Base-by-base conservation (phyloP, 2,797 vertebrate genomes). In the Pyrocephalus nanus region DNA sequence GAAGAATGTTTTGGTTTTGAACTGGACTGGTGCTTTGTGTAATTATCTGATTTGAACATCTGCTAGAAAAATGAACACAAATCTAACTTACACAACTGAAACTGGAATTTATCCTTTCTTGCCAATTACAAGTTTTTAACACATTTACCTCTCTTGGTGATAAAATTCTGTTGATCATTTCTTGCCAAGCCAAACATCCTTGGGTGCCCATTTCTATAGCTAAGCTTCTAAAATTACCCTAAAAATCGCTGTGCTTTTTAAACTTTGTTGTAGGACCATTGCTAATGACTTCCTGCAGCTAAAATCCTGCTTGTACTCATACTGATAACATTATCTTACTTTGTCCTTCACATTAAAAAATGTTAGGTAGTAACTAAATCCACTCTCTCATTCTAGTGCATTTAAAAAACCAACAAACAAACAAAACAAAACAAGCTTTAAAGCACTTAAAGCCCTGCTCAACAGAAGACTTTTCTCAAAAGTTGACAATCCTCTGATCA, bases 181-280 rank as follows among this genome's bases (percentile, higher is more conserved):
- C 86, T 90, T 88, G 95, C 90, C 93, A 96, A 96, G 36, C 23
- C 64, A 96, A 96, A 93, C 45, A 94, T 72, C 58, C 36, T 86
- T 15, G 4, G 51, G 45, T 90, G 92, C 86, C 73, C 91, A 88
- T 82, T 93, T 96, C 57, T 88, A 50, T 91, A 96, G 96, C 96
- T 96, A 96, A 74, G 70, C n/a, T 91, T 92, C 94, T 92, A 94
- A 93, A 96, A 96, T 88, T 90, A 97, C 80, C 70, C 90, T 92
- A 75, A 91, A 95, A 94, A 86, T 25, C 12, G 3, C 77, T 90
- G 58, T 62, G 57, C 36, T 89, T 94, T 89, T 86, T 80, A 86
- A 95, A 95, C 84, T 85, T 74, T 88, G 32, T 58, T 80, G 85
- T 26, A 86, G 55, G 67, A 66, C 67, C 48, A 75, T 9, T 85